Percentiles rank a stretch among this genome's conserved stretches.
Evolutionary conservation across 1,140 invertebrate species (phyloP).

Genomic region (Trissolcus basalis): DNA sequence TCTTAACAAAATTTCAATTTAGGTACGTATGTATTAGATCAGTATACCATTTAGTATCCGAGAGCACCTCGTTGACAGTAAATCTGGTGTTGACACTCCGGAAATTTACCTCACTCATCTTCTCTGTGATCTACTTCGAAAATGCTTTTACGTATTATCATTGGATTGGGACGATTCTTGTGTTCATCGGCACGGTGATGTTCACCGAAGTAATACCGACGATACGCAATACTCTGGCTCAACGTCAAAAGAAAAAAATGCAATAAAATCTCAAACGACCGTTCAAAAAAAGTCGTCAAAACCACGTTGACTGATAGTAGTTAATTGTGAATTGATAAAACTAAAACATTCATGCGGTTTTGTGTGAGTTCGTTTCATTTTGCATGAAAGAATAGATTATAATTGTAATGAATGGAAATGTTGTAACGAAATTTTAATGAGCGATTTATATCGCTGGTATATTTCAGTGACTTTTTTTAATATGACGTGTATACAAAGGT

Average conservation of each 20-base stretch:
- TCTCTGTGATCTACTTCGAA: constrained; percentile 96
- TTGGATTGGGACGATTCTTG: constrained; percentile 93
- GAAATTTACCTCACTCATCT: constrained; percentile 95
- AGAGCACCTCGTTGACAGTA: constrained; percentile 95
- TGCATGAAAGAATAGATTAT: too few species aligned
- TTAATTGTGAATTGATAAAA: too few species aligned
- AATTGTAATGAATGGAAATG: too few species aligned
- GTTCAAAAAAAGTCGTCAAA: neutral
- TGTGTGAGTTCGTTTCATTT: too few species aligned
- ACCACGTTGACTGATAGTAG: too few species aligned
- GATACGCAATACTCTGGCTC: constrained; percentile 28
- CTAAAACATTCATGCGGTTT: too few species aligned
- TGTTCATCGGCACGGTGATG: constrained; percentile 94
- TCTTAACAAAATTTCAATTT: constrained; percentile 52
- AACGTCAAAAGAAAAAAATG: neutral
- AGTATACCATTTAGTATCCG: constrained; percentile 95
- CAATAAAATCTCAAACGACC: too few species aligned
- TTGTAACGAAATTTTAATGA: too few species aligned
- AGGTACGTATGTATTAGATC: constrained; percentile 94
- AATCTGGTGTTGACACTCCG: constrained; percentile 96
- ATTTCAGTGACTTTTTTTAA: too few species aligned
- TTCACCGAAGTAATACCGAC: constrained; percentile 86
- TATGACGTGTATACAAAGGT: too few species aligned
- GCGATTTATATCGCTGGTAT: too few species aligned
- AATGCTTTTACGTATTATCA: constrained; percentile 95